Evolutionary conservation across 1,140 invertebrate genomes (phyloP), one percentile per base, ranked within the genome.

Genomic region (Calycopis cecrops): DNA sequence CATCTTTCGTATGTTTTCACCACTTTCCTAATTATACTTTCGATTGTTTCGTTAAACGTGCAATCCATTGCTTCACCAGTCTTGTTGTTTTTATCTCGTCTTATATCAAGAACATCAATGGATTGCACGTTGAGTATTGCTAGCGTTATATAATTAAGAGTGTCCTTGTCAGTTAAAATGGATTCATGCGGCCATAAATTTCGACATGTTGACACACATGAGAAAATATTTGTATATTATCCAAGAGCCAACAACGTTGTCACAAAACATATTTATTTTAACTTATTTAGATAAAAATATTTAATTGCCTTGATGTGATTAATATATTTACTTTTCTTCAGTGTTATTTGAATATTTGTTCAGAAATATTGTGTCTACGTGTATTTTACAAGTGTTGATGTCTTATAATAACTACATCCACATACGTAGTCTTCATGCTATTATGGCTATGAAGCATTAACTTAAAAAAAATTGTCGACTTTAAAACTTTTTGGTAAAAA

Each of bases 211-310:
- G 72, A 79, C 79, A 77, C 62, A 62, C 66, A 65, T 67, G 72
- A 74, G 67, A 76, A 70, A 76, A 77, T 80, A 77, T 82, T 82
- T 82, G 71, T 69, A 63, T 72, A 76, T 80, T 77, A 80, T 76
- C 74, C 65, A 67, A 71, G 55, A 57, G 65, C 70, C 74, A 79
- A 83, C 71, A 71, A 44, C 52, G 65, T 60, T 79, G 76, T 82
- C 77, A 76, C 69, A 73, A 69, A 67, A 67, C 68, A 80, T 76
- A 82, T 78, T 79, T 75, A 62, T 70, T 63, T 73, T 65, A 69
- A 77, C 53, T 75, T 76, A 74, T 81, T 82, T 73, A 79, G 75
- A 79, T 79, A 79, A 75, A 65, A 68, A 62, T 76, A 71, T 84
- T 81, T 79, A 84, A 80, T 79, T 75, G 69, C 59, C 63, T 65